Evolutionary conservation across 2,888 invertebrate species (phyloP).

Genomic region (Leptinotarsa haldemani): DNA sequence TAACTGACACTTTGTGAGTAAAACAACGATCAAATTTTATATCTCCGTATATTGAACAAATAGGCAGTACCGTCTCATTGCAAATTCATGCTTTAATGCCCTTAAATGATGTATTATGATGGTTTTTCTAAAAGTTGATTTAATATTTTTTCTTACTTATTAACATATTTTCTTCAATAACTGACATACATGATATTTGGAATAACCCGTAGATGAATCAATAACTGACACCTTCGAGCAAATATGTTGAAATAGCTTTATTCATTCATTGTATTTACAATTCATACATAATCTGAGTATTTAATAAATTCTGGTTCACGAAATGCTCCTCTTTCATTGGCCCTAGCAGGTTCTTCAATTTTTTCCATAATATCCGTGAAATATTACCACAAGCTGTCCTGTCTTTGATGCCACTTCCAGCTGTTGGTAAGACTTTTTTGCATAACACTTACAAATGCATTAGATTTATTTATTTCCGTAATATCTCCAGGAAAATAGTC

Average conservation of each 20-base stretch:
- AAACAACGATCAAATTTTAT: not conserved
- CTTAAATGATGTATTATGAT: slow-evolving; percentile 9
- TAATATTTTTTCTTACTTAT: not conserved
- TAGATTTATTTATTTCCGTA: slow-evolving; percentile 15
- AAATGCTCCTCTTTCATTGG: no score
- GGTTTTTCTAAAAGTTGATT: slow-evolving; percentile 5
- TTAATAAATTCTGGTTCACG: no score
- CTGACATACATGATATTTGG: no score
- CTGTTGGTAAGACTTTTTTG: slow-evolving; percentile 28
- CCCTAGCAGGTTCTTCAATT: no score
- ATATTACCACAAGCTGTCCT: slow-evolving; percentile 16
- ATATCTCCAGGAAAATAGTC: slow-evolving; percentile 27
- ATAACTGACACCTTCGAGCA: no score
- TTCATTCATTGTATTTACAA: no score
- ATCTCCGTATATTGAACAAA: slow-evolving; percentile 5
- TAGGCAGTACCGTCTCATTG: slow-evolving; percentile 4
- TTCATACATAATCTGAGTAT: no score
- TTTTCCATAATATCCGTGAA: no score
- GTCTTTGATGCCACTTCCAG: slow-evolving; percentile 20
- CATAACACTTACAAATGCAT: slow-evolving; percentile 25
- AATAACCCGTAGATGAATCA: no score
- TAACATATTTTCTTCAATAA: no score
- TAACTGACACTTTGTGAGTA: not conserved
- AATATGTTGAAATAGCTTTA: no score
- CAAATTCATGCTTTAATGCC: slow-evolving; percentile 7